Base-by-base conservation (phyloP, 2,113 vertebrate genomes). In the Peromyscus leucopus region DNA sequence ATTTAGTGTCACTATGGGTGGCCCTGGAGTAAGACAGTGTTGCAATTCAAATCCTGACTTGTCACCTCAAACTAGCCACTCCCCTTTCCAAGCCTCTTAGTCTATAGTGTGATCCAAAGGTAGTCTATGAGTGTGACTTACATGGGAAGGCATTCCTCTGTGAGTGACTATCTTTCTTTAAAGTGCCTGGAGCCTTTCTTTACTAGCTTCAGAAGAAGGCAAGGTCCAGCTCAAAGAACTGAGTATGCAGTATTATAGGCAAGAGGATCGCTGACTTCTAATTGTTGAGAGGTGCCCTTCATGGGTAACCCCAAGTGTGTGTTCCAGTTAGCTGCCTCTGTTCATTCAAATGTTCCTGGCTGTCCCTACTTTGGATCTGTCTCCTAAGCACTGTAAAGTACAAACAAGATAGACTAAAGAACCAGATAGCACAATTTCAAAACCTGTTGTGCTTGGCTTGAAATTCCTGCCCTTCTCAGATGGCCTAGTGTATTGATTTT, bases 261-360 rank as follows among this genome's bases (percentile, higher is more conserved):
- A 89, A 65, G 57, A 90, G 36, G 79, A 84, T 59, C 5, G 1
- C 76, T 84, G 21, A 83, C 55, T 46, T 61, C 69, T 39, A 36
- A 79, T 78, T 93, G 67, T 59, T 75, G 5, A 95, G 42, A 61
- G 6, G 17, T 55, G 4, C 0, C 39, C 13, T 55, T 65, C 12
- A 0, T 84, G 61, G 11, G 8, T 0, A 0, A 42, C 78, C n/a
- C 9, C 5, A 31, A 24, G 24, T 61, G 24, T 16, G 7, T 26
- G 0, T 69, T 51, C 75, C 61, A 55, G 10, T 17, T 31, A 65
- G 65, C n/a, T 31, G 31, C 46, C 31, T n/a, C 51, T 89, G 3
- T 51, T 28, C 11, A 26, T 10, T 13, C 2, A 13, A 33, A 33
- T 75, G 61, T 26, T 39, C n/a, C 1, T 69, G 79, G 59, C 42